Conservation (phyloP, 2,113 vertebrate species). For the Scortum barcoo region DNA sequence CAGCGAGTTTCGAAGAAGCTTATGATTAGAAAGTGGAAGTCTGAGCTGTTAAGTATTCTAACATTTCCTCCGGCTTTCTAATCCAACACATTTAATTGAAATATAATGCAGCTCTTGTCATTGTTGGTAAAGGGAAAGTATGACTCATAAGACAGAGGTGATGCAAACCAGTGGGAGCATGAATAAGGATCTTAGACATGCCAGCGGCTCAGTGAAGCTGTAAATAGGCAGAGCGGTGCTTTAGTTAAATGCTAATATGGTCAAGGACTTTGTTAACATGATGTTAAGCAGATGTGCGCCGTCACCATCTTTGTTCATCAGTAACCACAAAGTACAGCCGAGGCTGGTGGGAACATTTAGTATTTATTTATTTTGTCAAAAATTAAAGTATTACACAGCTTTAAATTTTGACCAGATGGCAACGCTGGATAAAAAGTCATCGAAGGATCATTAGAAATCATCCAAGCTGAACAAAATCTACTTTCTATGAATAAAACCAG, state of each 20-base stretch:
- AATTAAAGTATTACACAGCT: too few relatives aligned
- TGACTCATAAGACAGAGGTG: background rate
- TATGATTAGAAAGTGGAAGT: background rate
- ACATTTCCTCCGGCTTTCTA: conserved; percentile 6
- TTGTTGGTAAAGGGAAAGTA: background rate
- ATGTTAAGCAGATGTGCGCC: background rate
- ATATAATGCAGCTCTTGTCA: background rate
- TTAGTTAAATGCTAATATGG: background rate
- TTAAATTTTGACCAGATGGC: too few relatives aligned
- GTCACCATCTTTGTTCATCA: background rate
- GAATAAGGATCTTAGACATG: background rate
- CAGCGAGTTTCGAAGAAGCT: conserved; percentile 12
- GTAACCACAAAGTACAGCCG: too few relatives aligned
- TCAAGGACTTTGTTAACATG: background rate
- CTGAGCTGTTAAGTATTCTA: background rate
- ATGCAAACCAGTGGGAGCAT: background rate
- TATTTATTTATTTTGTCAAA: too few relatives aligned
- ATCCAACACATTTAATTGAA: conserved; percentile 32
- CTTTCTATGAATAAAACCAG: background rate
- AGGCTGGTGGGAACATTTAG: too few relatives aligned
- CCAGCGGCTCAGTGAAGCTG: background rate
- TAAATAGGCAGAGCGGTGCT: background rate
- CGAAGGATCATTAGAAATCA: too few relatives aligned
- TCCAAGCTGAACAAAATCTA: background rate
- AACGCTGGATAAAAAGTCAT: too few relatives aligned